Conservation (phyloP, 2,888 invertebrate species). For the Lasius platythorax region DNA sequence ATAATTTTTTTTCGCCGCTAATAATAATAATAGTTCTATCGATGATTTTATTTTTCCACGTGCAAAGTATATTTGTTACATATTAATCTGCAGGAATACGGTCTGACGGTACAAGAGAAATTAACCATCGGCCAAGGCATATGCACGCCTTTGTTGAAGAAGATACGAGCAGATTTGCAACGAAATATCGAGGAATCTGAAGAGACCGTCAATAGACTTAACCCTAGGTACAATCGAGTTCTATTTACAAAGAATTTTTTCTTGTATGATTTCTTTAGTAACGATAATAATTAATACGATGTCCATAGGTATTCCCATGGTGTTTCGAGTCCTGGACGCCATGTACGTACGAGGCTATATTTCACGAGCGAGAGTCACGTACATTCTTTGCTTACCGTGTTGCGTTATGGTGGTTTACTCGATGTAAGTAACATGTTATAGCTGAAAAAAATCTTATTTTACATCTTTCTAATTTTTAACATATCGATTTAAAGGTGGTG, state of each 20-base stretch:
- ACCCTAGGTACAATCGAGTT: conserved; percentile 90
- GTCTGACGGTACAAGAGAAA: conserved; percentile 97
- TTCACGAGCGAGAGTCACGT: conserved; percentile 99
- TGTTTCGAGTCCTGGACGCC: conserved; percentile 98
- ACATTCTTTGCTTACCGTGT: conserved; percentile 97
- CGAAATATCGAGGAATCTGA: conserved; percentile 96
- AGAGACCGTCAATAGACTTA: conserved; percentile 97
- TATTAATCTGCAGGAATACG: conserved; percentile 92
- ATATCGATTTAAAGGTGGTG: conserved; percentile 86
- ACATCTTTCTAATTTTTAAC: background rate
- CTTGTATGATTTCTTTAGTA: background rate
- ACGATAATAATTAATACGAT: conserved; percentile 20
- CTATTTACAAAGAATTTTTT: background rate
- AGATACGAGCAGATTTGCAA: conserved; percentile 97
- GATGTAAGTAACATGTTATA: conserved; percentile 89
- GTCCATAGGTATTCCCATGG: conserved; percentile 95
- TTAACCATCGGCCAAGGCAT: conserved; percentile 98
- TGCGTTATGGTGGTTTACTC: conserved; percentile 96
- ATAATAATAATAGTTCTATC: background rate
- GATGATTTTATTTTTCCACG: conserved; percentile 28
- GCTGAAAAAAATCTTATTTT: background rate
- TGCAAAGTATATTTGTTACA: background rate
- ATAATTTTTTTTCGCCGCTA: conserved; percentile 5
- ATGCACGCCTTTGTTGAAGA: conserved; percentile 97
- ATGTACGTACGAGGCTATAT: conserved; percentile 99